Percentiles rank a stretch among this genome's conserved stretches.
phyloP scores from a whole-genome alignment of 2,113 vertebrate genomes.

The Trinectes maculatus region DNA sequence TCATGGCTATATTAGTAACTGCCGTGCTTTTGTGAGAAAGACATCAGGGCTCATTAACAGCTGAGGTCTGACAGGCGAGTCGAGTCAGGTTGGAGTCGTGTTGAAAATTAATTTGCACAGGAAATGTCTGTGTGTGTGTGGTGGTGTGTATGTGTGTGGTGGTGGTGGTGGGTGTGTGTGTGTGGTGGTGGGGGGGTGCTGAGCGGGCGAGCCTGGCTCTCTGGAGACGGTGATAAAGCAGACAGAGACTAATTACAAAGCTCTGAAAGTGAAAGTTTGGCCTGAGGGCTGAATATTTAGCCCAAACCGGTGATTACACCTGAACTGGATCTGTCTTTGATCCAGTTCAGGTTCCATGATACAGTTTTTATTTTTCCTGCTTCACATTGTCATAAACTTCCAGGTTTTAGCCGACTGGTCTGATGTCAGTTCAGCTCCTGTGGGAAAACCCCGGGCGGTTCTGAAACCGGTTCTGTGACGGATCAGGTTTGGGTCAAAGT shows the following conservation, averaged over 20 bases:
- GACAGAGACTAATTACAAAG: slow-evolving; percentile 40
- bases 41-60: slow-evolving; percentile 60
- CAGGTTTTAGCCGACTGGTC: no score
- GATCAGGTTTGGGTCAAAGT: no score
- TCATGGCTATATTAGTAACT: slow-evolving; percentile 25
- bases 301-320: neutral
- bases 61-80: slow-evolving; percentile 56
- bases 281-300: slow-evolving; percentile 25
- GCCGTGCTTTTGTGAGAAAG: slow-evolving; percentile 36
- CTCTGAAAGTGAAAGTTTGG: neutral
- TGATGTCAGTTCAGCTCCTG: no score
- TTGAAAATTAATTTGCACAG: slow-evolving; percentile 68
- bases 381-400: no score
- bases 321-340: neutral
- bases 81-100: slow-evolving; percentile 56
- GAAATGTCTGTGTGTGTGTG: slow-evolving; percentile 15
- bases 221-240: slow-evolving; percentile 31
- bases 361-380: no score
- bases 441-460: no score
- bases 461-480: no score
- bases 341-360: no score
- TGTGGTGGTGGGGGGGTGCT: neutral
- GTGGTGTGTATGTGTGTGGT: neutral
- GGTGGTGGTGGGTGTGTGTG: neutral
- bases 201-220: neutral